These are phyloP conservation scores for Apodemia hepburni DNA, from an alignment of 2,888 invertebrate species.

Conservation along the genomic window DNA sequence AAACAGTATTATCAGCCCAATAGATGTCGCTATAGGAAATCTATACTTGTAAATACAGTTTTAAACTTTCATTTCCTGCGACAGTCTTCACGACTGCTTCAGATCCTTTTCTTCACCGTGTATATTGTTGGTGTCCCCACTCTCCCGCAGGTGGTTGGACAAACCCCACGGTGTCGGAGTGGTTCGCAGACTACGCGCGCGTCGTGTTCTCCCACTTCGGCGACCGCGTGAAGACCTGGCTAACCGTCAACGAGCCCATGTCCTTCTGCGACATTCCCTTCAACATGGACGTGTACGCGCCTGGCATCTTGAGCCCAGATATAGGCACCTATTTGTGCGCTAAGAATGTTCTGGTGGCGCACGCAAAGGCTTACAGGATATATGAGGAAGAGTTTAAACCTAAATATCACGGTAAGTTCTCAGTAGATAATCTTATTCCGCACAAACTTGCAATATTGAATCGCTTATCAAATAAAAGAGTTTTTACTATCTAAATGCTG, in stretches of 20 bases:
- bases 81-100: too few species aligned
- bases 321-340: constrained; percentile 71
- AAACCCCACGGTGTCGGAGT: constrained; percentile 79
- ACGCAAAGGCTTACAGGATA: constrained; percentile 82
- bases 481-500: too few species aligned
- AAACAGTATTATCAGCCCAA: too few species aligned
- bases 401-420: constrained; percentile 59
- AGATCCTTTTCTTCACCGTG: too few species aligned
- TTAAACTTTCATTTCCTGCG: too few species aligned
- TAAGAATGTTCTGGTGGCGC: constrained; percentile 84
- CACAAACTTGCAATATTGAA: too few species aligned
- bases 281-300: constrained; percentile 46
- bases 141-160: constrained; percentile 80
- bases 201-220: constrained; percentile 77
- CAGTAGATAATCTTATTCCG: neutral
- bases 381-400: constrained; percentile 76
- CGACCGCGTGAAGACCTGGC: constrained; percentile 83
- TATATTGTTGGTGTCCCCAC: neutral
- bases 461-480: too few species aligned
- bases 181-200: constrained; percentile 82
- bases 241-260: constrained; percentile 86
- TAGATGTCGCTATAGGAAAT: too few species aligned
- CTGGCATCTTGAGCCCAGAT: constrained; percentile 10
- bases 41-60: too few species aligned
- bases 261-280: constrained; percentile 58